phyloP scores from a whole-genome alignment of 2,888 invertebrate genomes.

The Leptopilina myrica region DNA sequence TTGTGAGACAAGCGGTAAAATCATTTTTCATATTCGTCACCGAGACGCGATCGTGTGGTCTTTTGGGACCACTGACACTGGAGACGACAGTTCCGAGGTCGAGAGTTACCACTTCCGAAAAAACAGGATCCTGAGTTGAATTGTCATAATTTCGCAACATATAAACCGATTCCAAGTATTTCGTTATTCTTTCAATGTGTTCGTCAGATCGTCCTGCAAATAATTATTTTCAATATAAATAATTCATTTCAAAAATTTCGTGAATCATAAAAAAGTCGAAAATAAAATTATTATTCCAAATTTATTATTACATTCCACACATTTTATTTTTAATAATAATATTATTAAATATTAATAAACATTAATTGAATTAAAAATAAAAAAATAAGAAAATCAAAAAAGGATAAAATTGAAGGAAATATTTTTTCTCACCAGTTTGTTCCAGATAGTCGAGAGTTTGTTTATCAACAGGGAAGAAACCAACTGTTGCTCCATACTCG shows the following conservation, averaged over 20 bases:
- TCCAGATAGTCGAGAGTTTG: slow-evolving; percentile 88
- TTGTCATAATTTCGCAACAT: slow-evolving; percentile 91
- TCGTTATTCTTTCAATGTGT: slow-evolving; percentile 87
- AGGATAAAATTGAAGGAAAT: background rate
- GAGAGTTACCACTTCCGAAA: slow-evolving; percentile 89
- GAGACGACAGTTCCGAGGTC: slow-evolving; percentile 94
- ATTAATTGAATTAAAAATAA: too few relatives aligned
- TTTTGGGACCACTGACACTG: slow-evolving; percentile 97
- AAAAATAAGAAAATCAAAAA: too few relatives aligned
- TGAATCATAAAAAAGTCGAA: background rate
- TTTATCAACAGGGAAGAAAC: slow-evolving; percentile 94
- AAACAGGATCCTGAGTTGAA: slow-evolving; percentile 87
- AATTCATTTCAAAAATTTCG: background rate
- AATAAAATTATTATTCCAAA: too few relatives aligned
- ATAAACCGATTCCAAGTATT: slow-evolving; percentile 88
- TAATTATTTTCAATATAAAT: background rate
- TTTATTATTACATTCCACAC: too few relatives aligned
- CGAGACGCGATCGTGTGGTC: slow-evolving; percentile 97
- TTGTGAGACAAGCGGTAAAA: slow-evolving; percentile 89
- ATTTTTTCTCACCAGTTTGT: slow-evolving; percentile 84
- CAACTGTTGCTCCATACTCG: slow-evolving; percentile 97
- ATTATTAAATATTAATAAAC: too few relatives aligned
- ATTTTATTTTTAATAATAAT: too few relatives aligned
- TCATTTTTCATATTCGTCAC: slow-evolving; percentile 94
- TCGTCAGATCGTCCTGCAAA: slow-evolving; percentile 86